These are phyloP conservation scores for Alligator mississippiensis DNA, from an alignment of 2,113 vertebrate genomes.

Conservation along the genomic window DNA sequence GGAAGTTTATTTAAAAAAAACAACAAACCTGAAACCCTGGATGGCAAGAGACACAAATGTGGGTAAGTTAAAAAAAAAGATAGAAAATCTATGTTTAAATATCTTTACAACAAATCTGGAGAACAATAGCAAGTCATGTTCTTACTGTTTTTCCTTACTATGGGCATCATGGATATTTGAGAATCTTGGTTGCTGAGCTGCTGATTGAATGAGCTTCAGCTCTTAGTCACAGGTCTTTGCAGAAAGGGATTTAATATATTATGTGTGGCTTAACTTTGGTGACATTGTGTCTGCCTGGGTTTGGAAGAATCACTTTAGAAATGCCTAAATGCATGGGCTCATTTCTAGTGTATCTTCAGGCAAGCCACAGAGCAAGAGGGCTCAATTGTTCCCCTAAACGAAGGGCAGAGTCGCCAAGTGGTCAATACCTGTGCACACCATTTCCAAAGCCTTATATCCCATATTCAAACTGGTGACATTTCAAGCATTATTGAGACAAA, in stretches of 20 bases:
- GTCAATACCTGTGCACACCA: background rate
- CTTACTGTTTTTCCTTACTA: background rate
- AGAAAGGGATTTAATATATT: background rate
- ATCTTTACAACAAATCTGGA: slow-evolving; percentile 36
- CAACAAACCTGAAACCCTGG: background rate
- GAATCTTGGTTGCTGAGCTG: slow-evolving; percentile 15
- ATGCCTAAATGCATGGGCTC: background rate
- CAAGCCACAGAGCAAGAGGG: background rate
- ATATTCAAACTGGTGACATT: background rate
- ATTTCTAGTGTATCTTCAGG: background rate
- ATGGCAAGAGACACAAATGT: slow-evolving; percentile 24
- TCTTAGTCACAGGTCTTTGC: slow-evolving; percentile 20
- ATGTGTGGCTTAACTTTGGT: background rate
- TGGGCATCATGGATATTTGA: background rate
- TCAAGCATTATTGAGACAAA: slow-evolving; percentile 64
- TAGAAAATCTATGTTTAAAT: slow-evolving; percentile 15
- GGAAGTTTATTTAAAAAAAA: background rate
- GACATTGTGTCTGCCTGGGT: slow-evolving; percentile 7
- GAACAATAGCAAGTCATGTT: slow-evolving; percentile 12
- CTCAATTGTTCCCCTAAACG: background rate
- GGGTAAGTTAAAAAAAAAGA: slow-evolving; percentile 4
- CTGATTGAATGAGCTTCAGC: background rate
- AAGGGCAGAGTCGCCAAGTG: background rate
- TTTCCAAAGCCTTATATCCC: slow-evolving; percentile 16
- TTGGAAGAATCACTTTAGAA: background rate